Conservation (phyloP, 2,888 invertebrate genomes). For the Seladonia tumulorum region DNA sequence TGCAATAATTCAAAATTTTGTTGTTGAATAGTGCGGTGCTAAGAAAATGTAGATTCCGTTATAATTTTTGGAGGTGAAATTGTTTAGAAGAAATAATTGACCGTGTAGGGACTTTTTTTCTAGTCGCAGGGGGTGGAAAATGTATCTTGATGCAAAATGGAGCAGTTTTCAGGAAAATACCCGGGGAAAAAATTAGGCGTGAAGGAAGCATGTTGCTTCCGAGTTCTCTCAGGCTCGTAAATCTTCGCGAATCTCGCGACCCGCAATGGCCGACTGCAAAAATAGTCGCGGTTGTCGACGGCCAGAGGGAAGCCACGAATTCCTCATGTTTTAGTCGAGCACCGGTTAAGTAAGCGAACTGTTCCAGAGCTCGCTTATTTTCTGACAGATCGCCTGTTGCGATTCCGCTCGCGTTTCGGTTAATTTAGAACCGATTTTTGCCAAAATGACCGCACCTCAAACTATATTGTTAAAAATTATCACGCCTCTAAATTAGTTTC, state of each 20-base stretch:
- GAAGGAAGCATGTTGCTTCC: neutral
- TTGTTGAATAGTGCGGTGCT: neutral
- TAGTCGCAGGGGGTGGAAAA: neutral
- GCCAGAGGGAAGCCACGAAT: slow-evolving; percentile 52
- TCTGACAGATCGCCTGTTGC: slow-evolving; percentile 1
- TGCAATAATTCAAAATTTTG: no score
- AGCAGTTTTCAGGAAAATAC: neutral
- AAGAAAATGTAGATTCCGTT: neutral
- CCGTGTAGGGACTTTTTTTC: neutral
- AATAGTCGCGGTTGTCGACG: slow-evolving; percentile 71
- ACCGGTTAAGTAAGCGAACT: slow-evolving; percentile 47
- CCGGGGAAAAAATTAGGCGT: neutral
- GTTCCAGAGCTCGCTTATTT: slow-evolving; percentile 31
- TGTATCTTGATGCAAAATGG: neutral
- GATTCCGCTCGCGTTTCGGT: neutral
- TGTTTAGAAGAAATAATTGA: neutral
- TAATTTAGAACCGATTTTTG: neutral
- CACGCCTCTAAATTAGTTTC: no score
- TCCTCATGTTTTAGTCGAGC: slow-evolving; percentile 69
- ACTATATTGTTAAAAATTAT: neutral
- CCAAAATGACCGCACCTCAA: neutral
- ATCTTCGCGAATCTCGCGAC: slow-evolving; percentile 9
- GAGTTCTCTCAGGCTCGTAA: neutral
- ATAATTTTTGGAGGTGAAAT: neutral
- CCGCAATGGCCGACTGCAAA: slow-evolving; percentile 62